These are phyloP conservation scores for Pyxicephalus adspersus DNA, from an alignment of 2,113 vertebrate species.

Conservation along the genomic window DNA sequence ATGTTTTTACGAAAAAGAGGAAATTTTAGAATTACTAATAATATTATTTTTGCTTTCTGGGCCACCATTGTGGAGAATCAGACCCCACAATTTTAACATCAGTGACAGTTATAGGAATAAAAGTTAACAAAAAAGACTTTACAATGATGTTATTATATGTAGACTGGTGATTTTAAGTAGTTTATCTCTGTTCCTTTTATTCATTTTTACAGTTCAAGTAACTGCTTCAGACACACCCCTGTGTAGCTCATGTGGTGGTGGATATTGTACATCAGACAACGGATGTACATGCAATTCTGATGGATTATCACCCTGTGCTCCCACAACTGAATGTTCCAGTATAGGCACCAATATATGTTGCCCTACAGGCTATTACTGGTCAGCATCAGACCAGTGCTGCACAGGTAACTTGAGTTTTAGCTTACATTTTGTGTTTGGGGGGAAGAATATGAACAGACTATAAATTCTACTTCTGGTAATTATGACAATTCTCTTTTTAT, in stretches of 20 bases:
- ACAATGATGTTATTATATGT: background rate
- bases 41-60: no score
- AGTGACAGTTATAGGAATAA: no score
- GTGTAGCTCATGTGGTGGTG: background rate
- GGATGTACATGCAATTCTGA: constrained; percentile 10
- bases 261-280: background rate
- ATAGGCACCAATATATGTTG: constrained; percentile 25
- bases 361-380: constrained; percentile 37
- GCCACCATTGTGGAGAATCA: no score
- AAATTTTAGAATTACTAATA: no score
- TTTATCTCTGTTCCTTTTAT: background rate
- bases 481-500: background rate
- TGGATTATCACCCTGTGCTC: background rate
- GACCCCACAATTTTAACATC: no score
- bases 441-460: background rate
- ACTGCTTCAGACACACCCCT: background rate
- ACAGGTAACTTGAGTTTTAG: constrained; percentile 15
- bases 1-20: no score
- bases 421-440: background rate
- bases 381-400: background rate
- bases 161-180: background rate
- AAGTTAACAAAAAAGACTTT: background rate
- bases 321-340: background rate
- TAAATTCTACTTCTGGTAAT: background rate
- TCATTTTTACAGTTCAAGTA: background rate